phyloP scores from a whole-genome alignment of 2,797 vertebrate species.

The Sebastes ruberrimus region DNA sequence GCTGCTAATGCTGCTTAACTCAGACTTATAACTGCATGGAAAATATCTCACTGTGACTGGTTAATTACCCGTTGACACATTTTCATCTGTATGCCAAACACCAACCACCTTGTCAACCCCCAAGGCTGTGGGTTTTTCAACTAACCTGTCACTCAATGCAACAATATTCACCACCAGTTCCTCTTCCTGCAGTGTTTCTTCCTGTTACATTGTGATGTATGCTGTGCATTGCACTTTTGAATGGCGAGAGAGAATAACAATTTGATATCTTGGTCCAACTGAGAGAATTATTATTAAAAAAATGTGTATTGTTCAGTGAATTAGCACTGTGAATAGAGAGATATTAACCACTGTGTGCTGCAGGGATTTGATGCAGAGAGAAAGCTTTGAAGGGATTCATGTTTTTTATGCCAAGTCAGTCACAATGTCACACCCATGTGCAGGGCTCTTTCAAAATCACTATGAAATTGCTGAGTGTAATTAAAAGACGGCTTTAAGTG shows the following conservation, averaged over 20 bases:
- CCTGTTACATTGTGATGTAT: not conserved
- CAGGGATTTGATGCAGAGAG: not conserved
- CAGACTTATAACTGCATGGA: slow-evolving; percentile 73
- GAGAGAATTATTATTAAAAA: not conserved
- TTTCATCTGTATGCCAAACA: slow-evolving; percentile 63
- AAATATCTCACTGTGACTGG: slow-evolving; percentile 57
- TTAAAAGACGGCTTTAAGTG: slow-evolving; percentile 68
- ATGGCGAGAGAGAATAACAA: not conserved
- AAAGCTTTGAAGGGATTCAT: slow-evolving; percentile 3
- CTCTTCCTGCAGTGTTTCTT: slow-evolving; percentile 7
- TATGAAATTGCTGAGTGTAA: slow-evolving; percentile 54
- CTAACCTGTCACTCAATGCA: slow-evolving; percentile 35
- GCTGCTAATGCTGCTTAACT: slow-evolving; percentile 86
- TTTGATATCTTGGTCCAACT: not conserved
- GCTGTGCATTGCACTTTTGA: slow-evolving; percentile 5
- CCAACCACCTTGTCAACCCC: slow-evolving; percentile 32
- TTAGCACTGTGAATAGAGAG: not conserved
- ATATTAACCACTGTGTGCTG: not conserved
- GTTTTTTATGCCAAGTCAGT: slow-evolving; percentile 40
- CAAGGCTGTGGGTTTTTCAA: slow-evolving; percentile 15
- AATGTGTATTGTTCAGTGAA: not conserved
- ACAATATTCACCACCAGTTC: slow-evolving; percentile 10
- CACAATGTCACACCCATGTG: slow-evolving; percentile 21
- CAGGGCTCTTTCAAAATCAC: slow-evolving; percentile 21
- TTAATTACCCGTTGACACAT: slow-evolving; percentile 64